These are phyloP conservation scores for Microtus ochrogaster DNA, from an alignment of 2,113 vertebrate genomes.

Conservation along the genomic window DNA sequence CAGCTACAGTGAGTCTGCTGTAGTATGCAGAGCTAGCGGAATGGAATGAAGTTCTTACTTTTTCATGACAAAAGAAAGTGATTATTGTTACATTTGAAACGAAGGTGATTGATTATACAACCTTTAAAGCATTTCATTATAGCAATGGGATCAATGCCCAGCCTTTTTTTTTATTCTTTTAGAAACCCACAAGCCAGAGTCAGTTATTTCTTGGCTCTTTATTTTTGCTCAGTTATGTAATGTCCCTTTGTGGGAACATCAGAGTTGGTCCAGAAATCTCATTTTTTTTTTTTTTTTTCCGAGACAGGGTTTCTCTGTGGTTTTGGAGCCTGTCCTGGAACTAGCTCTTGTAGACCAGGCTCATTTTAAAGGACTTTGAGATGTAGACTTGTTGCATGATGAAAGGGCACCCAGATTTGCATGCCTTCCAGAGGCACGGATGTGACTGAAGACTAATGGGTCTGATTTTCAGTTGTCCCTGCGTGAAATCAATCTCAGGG, in stretches of 20 bases:
- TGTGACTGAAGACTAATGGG: background rate
- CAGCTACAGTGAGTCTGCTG: background rate
- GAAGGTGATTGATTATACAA: conserved; percentile 24
- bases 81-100: conserved; percentile 27
- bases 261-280: conserved; percentile 59
- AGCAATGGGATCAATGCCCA: background rate
- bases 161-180: conserved; percentile 34
- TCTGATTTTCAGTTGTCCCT: conserved; percentile 40
- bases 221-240: conserved; percentile 47
- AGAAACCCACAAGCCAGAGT: conserved; percentile 40
- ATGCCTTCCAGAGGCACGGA: background rate
- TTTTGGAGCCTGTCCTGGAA: too few relatives aligned
- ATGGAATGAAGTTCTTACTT: background rate
- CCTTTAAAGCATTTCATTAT: conserved; percentile 46
- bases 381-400: background rate
- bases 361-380: conserved; percentile 39
- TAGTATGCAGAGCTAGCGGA: background rate
- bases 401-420: background rate
- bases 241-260: conserved; percentile 33
- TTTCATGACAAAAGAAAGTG: background rate
- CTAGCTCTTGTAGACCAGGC: too few relatives aligned
- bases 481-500: conserved; percentile 10
- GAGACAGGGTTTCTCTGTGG: too few relatives aligned
- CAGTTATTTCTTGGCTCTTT: conserved; percentile 39
- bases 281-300: conserved; percentile 61